Evolutionary conservation across 1,140 invertebrate genomes (phyloP), one percentile per base, ranked within the genome.

Genomic region (Melanaphis sacchari): DNA sequence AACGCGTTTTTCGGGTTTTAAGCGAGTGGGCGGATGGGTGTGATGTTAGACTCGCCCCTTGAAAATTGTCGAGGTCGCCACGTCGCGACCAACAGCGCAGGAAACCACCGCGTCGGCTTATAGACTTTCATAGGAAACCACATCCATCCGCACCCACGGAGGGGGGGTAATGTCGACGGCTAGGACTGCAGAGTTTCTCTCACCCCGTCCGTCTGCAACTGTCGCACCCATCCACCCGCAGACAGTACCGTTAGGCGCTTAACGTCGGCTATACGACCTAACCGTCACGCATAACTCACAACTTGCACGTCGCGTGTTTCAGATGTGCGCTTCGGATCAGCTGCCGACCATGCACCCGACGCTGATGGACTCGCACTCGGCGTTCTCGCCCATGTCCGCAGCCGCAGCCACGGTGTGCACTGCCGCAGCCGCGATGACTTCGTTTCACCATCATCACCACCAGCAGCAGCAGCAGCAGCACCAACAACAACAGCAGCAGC

Each of bases 381-480:
- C 91, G 46, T 93, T 93, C 76, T 93, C 91, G 81, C 91, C 91
- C 22, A 93, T 93, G 91, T 93, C 91, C 36, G 91, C 91, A 26
- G 91, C 91, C 46, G 91, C 91, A 36, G 91, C 91, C 46, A 93
- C 91, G 26, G 91, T 93, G 36, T 93, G 91, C 46, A 93, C 91
- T 22, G 91, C 91, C 36, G 91, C 91, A 22, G 91, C 91, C 8
- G 91, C 91, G 21, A 93, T 93, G 91, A 93, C 91, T 11, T 93
- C 91, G 36, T 93, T 93, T 24, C 91, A 93, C n/a, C 91, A 92
- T 3, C 91, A 92, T 6, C 91, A 92, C 26, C 85, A 87, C 26
- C 85, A 87, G 31, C 85, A 81, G 26, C 90, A 91, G 18, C 90
- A 54, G 1, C 90, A 91, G 21, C 90, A 81, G 22, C 90, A 91